Evolutionary conservation across 1,140 invertebrate genomes (phyloP).

Genomic region (Bacillus rossius): DNA sequence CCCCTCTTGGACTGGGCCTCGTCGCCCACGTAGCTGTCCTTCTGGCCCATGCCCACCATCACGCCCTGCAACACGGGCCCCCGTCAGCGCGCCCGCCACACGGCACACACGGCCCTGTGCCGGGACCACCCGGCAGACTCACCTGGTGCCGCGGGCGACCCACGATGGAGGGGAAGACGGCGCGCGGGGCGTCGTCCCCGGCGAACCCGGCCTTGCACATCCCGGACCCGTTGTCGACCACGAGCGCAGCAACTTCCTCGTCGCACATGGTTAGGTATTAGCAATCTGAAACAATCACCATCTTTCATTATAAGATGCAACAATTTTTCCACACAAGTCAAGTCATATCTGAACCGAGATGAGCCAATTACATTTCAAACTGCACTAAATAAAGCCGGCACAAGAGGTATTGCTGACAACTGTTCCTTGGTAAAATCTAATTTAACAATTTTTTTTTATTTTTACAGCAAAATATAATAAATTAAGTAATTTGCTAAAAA

Average conservation of each 20-base stretch:
- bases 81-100: too few relatives aligned
- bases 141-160: conserved; percentile 81
- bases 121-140: too few relatives aligned
- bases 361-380: background rate
- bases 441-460: background rate
- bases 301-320: background rate
- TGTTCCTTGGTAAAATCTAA: background rate
- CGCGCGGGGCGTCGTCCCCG: conserved; percentile 91
- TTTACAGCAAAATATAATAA: too few relatives aligned
- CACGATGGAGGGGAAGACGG: conserved; percentile 93
- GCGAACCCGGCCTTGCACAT: conserved; percentile 92
- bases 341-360: background rate
- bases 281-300: background rate
- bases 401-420: background rate
- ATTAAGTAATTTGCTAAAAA: too few relatives aligned
- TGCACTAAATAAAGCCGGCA: background rate
- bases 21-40: too few relatives aligned
- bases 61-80: conserved; percentile 75
- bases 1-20: too few relatives aligned
- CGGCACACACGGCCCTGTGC: too few relatives aligned
- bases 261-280: conserved; percentile 54
- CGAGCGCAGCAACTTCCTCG: conserved; percentile 74
- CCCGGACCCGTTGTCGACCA: too few relatives aligned
- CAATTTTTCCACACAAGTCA: background rate
- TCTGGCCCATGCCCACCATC: conserved; percentile 98